Conservation (phyloP, 1,140 invertebrate genomes). For the Homalodisca vitripennis region DNA sequence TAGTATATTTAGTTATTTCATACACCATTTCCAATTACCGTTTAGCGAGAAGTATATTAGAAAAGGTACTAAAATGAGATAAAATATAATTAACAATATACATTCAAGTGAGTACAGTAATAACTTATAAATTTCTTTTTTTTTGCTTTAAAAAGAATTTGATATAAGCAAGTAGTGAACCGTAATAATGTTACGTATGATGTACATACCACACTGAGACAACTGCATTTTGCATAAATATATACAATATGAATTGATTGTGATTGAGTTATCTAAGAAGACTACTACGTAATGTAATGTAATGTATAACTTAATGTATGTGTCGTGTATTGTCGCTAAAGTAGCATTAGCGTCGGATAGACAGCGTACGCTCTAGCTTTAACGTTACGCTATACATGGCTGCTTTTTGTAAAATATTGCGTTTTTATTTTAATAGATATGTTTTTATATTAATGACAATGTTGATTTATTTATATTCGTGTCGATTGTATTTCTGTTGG, state of each 20-base stretch:
- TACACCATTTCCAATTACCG: too few species aligned
- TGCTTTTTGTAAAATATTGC: slow-evolving; percentile 25
- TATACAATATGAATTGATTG: slow-evolving; percentile 21
- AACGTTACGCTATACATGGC: slow-evolving; percentile 14
- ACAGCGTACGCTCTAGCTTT: slow-evolving; percentile 13
- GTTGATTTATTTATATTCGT: slow-evolving; percentile 26
- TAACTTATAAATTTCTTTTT: too few species aligned
- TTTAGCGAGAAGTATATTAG: too few species aligned
- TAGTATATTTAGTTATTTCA: too few species aligned
- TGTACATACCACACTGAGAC: too few species aligned
- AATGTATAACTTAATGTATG: slow-evolving; percentile 10
- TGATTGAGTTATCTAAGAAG: slow-evolving; percentile 21
- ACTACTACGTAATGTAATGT: slow-evolving; percentile 13
- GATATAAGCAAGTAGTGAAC: too few species aligned
- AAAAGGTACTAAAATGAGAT: too few species aligned
- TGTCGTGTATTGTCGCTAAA: neutral
- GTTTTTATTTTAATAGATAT: slow-evolving; percentile 24
- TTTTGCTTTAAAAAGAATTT: too few species aligned
- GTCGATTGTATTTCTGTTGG: neutral
- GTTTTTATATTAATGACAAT: slow-evolving; percentile 24
- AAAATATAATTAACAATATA: too few species aligned
- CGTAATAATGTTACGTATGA: too few species aligned
- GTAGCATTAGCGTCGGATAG: neutral
- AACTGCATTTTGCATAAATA: slow-evolving; percentile 25
- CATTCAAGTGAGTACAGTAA: too few species aligned